Percentiles rank a stretch among this genome's conserved stretches.
Conservation (phyloP, 2,797 vertebrate genomes). For the Argya squamiceps region DNA sequence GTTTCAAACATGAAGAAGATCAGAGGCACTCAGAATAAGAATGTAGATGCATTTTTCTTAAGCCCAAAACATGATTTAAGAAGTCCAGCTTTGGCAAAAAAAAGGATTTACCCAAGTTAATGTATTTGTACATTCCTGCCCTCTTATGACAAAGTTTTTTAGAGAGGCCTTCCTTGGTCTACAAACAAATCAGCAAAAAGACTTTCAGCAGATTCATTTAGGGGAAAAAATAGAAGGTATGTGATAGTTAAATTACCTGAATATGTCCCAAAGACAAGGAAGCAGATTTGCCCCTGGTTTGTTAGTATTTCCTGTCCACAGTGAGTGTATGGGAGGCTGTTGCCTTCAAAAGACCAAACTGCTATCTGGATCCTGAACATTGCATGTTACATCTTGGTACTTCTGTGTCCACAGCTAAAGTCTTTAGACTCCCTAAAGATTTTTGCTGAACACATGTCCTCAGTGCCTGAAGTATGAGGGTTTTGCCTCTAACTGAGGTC, state of each 20-base stretch:
- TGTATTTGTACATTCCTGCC: neutral
- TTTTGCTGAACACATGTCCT: neutral
- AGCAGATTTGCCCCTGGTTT: neutral
- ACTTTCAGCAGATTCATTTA: neutral
- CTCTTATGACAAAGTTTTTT: neutral
- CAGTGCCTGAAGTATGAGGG: neutral
- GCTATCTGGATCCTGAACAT: neutral
- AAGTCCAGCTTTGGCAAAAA: neutral
- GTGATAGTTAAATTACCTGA: neutral
- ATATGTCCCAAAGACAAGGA: neutral
- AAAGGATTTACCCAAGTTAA: neutral
- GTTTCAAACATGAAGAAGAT: neutral
- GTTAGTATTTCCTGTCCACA: neutral
- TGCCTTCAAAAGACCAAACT: neutral
- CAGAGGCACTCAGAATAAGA: neutral
- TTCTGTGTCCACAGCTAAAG: neutral
- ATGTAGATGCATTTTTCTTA: neutral
- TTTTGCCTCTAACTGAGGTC: accelerated
- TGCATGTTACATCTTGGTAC: accelerated
- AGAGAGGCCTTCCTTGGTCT: neutral
- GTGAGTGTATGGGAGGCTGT: neutral
- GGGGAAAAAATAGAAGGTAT: neutral
- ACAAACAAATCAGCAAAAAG: neutral
- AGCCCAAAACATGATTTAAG: neutral
- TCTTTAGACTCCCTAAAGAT: neutral